Conservation (phyloP, 2,113 vertebrate genomes). For the Clarias gariepinus region DNA sequence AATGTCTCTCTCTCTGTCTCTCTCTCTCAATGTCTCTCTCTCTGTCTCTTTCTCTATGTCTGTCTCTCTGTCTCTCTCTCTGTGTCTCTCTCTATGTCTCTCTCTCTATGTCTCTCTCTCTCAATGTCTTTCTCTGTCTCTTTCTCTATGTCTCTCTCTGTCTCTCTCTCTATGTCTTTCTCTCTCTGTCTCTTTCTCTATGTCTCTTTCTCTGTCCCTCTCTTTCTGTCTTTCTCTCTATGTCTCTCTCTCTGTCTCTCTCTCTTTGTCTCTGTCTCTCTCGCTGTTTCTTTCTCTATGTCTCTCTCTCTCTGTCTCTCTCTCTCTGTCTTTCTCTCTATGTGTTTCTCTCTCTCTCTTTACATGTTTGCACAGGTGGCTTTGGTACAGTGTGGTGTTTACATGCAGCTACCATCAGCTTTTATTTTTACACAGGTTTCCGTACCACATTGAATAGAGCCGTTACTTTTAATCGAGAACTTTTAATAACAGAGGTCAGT, state of each 20-base stretch:
- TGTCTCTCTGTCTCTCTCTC: neutral
- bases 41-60: neutral
- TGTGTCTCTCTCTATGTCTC: neutral
- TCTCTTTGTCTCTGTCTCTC: neutral
- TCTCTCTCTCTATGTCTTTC: neutral
- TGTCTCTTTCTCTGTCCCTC: too few relatives aligned
- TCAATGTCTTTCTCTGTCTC: too few relatives aligned
- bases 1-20: neutral
- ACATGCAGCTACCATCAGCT: conserved; percentile 27
- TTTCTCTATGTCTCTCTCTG: neutral
- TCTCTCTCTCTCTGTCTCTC: neutral
- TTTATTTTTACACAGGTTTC: conserved; percentile 48
- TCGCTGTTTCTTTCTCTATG: neutral
- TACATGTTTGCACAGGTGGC: conserved; percentile 4
- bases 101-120: too few relatives aligned
- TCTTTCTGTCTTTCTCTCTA: neutral
- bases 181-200: neutral
- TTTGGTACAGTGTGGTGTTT: neutral
- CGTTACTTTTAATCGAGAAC: neutral
- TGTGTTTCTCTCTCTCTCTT: too few relatives aligned
- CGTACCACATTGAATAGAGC: neutral
- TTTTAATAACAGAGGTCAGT: too few relatives aligned
- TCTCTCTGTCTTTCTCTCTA: too few relatives aligned
- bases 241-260: neutral
- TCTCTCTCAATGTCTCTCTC: too few relatives aligned